Evolutionary conservation across 2,113 vertebrate genomes (phyloP).

Genomic region (Oncorhynchus kisutch): DNA sequence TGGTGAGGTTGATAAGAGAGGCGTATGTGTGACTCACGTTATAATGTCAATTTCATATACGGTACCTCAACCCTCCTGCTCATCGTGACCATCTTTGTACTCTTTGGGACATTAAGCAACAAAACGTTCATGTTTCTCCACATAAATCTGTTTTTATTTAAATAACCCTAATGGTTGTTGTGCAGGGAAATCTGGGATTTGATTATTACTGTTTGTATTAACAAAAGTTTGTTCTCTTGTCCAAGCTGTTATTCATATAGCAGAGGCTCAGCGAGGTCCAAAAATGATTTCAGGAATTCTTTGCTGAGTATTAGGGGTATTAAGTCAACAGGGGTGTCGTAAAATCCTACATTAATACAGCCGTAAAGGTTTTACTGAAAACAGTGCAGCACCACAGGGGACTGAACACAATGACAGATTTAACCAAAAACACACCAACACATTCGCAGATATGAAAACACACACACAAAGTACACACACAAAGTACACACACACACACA

Average conservation of each 20-base stretch:
- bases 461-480: background rate
- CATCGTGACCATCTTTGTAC: too few species aligned
- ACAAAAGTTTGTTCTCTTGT: background rate
- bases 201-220: background rate
- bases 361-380: slow-evolving; percentile 34
- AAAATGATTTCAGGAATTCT: background rate
- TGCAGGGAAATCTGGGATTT: too few species aligned
- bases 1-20: background rate
- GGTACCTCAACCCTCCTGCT: background rate
- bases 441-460: background rate
- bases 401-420: slow-evolving; percentile 11
- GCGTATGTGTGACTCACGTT: slow-evolving; percentile 15
- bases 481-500: too few species aligned
- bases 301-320: slow-evolving; percentile 4
- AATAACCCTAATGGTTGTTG: too few species aligned
- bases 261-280: background rate
- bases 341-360: slow-evolving; percentile 27
- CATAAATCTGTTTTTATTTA: too few species aligned
- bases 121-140: too few species aligned
- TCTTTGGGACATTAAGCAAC: too few species aligned
- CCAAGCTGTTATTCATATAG: background rate
- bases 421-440: slow-evolving; percentile 6
- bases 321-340: slow-evolving; percentile 22
- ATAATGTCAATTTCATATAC: background rate
- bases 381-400: slow-evolving; percentile 1